Evolutionary conservation across 2,888 invertebrate species (phyloP).

Genomic region (Leptinotarsa rubiginosa): DNA sequence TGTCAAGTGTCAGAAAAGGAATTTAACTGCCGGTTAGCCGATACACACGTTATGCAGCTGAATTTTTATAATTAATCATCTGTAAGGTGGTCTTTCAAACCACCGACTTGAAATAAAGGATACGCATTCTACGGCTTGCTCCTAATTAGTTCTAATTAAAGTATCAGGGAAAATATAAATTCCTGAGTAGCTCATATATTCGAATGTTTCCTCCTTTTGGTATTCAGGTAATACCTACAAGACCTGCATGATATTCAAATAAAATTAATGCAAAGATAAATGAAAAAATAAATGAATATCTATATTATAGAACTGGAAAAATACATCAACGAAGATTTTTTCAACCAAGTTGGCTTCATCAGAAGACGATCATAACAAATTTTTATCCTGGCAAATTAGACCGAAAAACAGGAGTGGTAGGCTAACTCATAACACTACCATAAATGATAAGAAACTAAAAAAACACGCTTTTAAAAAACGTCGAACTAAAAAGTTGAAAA

Average conservation of each 20-base stretch:
- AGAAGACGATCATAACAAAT: too few species aligned
- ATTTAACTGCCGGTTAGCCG: constrained; percentile 61
- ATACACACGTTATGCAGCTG: constrained; percentile 62
- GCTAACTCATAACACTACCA: too few species aligned
- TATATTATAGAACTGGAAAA: too few species aligned
- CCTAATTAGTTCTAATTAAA: constrained; percentile 38
- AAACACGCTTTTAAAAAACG: too few species aligned
- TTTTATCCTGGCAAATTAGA: too few species aligned
- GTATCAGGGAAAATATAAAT: constrained; percentile 25
- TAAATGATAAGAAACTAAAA: too few species aligned
- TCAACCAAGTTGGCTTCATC: too few species aligned
- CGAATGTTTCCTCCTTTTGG: neutral
- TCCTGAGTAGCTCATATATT: constrained; percentile 14
- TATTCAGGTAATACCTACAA: neutral
- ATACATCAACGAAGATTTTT: too few species aligned
- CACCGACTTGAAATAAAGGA: constrained; percentile 39
- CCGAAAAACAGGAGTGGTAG: too few species aligned
- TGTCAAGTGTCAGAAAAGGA: constrained; percentile 60
- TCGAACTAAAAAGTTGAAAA: too few species aligned
- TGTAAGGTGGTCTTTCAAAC: constrained; percentile 63
- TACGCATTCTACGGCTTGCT: constrained; percentile 35
- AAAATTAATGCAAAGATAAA: neutral
- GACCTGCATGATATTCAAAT: too few species aligned
- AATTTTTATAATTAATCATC: constrained; percentile 65
- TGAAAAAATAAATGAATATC: too few species aligned